Conservation (phyloP, 2,888 invertebrate genomes). For the Phytoseiulus persimilis region DNA sequence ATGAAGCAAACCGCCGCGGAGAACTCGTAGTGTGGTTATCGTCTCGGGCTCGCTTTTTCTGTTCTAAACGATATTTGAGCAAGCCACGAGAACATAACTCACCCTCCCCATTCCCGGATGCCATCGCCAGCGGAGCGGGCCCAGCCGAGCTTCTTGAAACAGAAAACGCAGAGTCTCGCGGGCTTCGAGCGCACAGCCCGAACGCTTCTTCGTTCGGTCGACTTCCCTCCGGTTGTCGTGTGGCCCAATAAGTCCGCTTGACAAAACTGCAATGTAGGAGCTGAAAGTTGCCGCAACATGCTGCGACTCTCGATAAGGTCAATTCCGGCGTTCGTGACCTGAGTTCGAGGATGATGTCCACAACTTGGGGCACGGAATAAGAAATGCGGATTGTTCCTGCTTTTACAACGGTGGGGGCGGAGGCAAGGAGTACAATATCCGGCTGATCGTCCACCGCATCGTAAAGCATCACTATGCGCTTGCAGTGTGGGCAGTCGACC, state of each 20-base stretch:
- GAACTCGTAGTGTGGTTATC: not conserved
- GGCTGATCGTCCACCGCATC: not conserved
- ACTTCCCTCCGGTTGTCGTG: not conserved
- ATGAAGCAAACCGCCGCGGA: not conserved
- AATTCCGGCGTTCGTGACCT: not conserved
- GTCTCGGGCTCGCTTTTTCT: not conserved
- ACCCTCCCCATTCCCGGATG: not conserved
- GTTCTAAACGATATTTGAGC: not conserved
- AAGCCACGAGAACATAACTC: not conserved
- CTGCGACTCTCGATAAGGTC: not conserved
- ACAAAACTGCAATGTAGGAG: not conserved
- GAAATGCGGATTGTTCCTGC: not conserved
- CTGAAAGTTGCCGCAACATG: not conserved
- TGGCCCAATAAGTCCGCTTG: not conserved
- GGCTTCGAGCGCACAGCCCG: not conserved
- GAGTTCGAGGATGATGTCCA: not conserved
- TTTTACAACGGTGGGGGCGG: not conserved
- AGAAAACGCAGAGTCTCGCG: not conserved
- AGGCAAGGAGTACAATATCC: not conserved
- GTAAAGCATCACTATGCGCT: not conserved
- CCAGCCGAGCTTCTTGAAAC: not conserved
- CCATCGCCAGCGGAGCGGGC: not conserved
- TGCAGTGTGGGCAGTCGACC: not conserved
- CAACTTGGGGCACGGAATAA: not conserved
- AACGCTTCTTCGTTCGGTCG: not conserved